Evolutionary conservation across 2,113 vertebrate species (phyloP), one percentile per base, ranked within the genome.

Genomic region (Channa argus): DNA sequence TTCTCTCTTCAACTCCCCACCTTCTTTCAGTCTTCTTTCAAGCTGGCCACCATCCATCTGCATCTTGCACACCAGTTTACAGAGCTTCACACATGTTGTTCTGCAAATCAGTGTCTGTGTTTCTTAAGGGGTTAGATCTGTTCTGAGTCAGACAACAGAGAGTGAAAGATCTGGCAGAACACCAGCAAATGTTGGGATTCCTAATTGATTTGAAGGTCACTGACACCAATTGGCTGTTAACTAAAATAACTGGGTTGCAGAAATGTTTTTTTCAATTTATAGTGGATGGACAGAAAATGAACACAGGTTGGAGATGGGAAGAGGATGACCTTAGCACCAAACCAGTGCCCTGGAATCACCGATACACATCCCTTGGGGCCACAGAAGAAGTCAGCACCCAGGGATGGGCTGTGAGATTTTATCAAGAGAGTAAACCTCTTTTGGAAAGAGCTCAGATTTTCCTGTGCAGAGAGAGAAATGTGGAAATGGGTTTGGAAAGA

Each of bases 371-470:
- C 62, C 80, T 63, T 34, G 38, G 47, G 62, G 84, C 61, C 61
- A 67, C 75, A 52, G 74, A 69, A 61, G 54, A 75, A 79, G 73
- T 79, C 86, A 83, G 68, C 60, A 61, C 65, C 55, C 41, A 66
- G 45, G 59, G 45, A 64, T 24, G 10, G 80, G 77, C 54, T 62
- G 65, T n/a, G 62, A 85, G 84, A 88, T 90, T 89, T 75, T 83
- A 91, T 88, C 74, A 69, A 49, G 59, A 79, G 65, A 77, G 74
- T 72, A 80, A 85, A 88, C 72, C 55, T 77, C 74, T 84, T 76
- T 59, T 33, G 24, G 74, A 62, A 44, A 84, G 66, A 77, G 74
- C 71, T 71, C 63, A 88, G 72, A 82, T 66, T 84, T 80, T 82
- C 73, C 63, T 82, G 13, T 50, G 64, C 62, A 62, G 39, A 49